Percentiles rank a stretch among this genome's conserved stretches.
Conservation (phyloP, 2,888 invertebrate species). For the Metellina segmentata region DNA sequence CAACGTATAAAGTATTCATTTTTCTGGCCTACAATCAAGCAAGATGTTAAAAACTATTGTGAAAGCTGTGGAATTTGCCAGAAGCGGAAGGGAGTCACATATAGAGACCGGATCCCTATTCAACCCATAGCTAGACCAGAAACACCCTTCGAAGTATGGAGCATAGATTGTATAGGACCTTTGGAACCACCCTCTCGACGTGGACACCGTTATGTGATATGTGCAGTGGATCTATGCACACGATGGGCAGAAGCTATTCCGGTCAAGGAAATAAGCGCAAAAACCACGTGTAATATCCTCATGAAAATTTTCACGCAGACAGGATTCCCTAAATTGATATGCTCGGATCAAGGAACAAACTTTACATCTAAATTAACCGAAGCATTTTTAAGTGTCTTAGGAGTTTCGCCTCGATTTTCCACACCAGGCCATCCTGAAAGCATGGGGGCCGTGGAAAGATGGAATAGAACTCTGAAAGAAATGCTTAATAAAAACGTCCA, state of each 20-base stretch:
- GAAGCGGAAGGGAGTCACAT: background rate
- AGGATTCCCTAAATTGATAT: background rate
- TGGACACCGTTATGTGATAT: too few species aligned
- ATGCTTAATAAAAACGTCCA: too few species aligned
- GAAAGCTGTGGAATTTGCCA: background rate
- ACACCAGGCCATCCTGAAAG: conserved; percentile 3
- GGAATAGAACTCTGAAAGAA: too few species aligned
- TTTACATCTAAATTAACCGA: background rate
- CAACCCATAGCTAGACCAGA: background rate
- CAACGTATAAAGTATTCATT: background rate
- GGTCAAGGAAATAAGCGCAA: too few species aligned
- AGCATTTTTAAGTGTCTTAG: background rate
- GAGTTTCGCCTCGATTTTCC: background rate
- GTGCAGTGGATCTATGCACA: too few species aligned
- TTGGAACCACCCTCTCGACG: too few species aligned
- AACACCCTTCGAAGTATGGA: background rate
- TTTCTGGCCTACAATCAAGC: background rate
- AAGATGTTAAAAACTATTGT: background rate
- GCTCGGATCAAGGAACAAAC: background rate
- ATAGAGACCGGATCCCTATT: background rate
- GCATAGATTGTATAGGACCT: too few species aligned
- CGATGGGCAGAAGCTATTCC: too few species aligned
- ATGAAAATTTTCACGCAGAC: too few species aligned
- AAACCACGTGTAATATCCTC: too few species aligned
- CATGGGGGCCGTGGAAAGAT: too few species aligned